phyloP scores from a whole-genome alignment of 2,888 invertebrate species.

The Drosophila aldrichi region DNA sequence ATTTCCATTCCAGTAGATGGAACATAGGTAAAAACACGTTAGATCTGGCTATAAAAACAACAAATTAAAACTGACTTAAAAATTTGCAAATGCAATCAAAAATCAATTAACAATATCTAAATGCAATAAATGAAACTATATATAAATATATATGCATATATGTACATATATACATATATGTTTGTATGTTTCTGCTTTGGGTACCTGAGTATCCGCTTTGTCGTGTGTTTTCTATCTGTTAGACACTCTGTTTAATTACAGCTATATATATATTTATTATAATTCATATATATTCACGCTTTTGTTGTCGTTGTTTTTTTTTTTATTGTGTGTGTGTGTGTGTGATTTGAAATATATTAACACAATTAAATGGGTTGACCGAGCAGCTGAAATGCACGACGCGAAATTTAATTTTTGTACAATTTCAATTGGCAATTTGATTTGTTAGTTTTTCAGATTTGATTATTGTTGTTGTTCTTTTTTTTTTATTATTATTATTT shows the following conservation, averaged over 20 bases:
- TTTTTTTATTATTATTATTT: constrained; percentile 12
- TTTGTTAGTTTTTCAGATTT: constrained; percentile 37
- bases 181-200: background rate
- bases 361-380: constrained; percentile 64
- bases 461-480: constrained; percentile 1
- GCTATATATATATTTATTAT: constrained; percentile 18
- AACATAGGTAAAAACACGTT: background rate
- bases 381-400: constrained; percentile 16
- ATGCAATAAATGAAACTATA: background rate
- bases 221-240: background rate
- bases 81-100: constrained; percentile 10
- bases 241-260: constrained; percentile 43
- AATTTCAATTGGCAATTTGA: constrained; percentile 51
- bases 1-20: background rate
- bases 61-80: background rate
- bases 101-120: constrained; percentile 9
- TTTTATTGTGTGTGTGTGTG: constrained; percentile 21
- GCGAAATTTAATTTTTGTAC: constrained; percentile 24
- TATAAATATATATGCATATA: background rate
- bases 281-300: constrained; percentile 8
- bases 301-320: constrained; percentile 24
- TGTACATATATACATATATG: background rate
- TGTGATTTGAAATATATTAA: constrained; percentile 50
- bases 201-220: constrained; percentile 31
- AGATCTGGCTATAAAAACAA: background rate